phyloP scores from a whole-genome alignment of 2,113 vertebrate genomes.

The Axis porcinus region DNA sequence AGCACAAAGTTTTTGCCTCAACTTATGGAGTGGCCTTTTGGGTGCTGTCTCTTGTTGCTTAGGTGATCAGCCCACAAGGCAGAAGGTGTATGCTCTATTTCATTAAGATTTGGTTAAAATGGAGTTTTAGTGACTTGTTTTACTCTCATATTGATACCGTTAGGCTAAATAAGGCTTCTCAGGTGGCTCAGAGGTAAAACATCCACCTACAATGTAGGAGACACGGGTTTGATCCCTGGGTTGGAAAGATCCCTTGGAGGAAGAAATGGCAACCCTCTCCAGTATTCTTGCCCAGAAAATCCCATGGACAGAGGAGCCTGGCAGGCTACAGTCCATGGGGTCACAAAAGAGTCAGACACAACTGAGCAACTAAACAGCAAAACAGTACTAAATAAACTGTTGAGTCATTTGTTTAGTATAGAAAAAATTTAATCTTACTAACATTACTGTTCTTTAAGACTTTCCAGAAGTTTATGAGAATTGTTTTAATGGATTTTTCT shows the following conservation, averaged over 20 bases:
- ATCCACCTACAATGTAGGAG: not conserved
- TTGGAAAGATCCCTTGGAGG: not conserved
- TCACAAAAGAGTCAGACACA: not conserved
- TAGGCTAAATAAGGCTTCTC: not conserved
- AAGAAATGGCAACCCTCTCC: not conserved
- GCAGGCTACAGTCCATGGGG: not conserved
- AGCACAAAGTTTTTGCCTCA: not conserved
- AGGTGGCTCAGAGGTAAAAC: not conserved
- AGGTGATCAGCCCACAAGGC: not conserved
- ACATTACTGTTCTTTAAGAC: not conserved
- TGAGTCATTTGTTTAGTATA: not conserved
- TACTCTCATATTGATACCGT: not conserved
- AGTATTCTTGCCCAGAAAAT: not conserved
- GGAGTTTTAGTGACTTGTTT: not conserved
- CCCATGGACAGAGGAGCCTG: not conserved
- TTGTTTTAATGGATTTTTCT: constrained; percentile 20
- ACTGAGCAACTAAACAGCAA: not conserved
- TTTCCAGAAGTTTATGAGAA: not conserved
- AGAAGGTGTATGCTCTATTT: not conserved
- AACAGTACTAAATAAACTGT: not conserved
- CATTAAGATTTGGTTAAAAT: not conserved
- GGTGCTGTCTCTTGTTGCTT: not conserved
- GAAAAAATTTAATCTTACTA: not conserved
- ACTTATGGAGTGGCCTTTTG: not conserved
- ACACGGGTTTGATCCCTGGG: not conserved